phyloP scores from a whole-genome alignment of 2,113 vertebrate genomes.

The mouse (Mus musculus) region GRCm39 chr3:47583501-47584000 shows the following conservation, averaged over 20 bases:
- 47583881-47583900: background rate
- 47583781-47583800: background rate
- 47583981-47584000: too few relatives aligned
- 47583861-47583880: background rate
- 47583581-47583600: background rate
- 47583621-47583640: background rate
- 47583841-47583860: background rate
- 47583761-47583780: too few relatives aligned
- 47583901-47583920: background rate
- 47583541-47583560: background rate
- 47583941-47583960: too few relatives aligned
- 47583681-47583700: background rate
- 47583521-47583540: background rate
- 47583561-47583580: background rate
- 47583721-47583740: too few relatives aligned
- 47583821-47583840: background rate
- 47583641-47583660: background rate
- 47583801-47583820: background rate
- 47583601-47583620: background rate
- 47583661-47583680: background rate
- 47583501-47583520: background rate
- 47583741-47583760: too few relatives aligned
- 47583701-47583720: too few relatives aligned
- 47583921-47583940: background rate
- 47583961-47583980: too few relatives aligned